Base-by-base conservation (phyloP, 2,113 vertebrate species). In the Proterorhinus semilunaris region DNA sequence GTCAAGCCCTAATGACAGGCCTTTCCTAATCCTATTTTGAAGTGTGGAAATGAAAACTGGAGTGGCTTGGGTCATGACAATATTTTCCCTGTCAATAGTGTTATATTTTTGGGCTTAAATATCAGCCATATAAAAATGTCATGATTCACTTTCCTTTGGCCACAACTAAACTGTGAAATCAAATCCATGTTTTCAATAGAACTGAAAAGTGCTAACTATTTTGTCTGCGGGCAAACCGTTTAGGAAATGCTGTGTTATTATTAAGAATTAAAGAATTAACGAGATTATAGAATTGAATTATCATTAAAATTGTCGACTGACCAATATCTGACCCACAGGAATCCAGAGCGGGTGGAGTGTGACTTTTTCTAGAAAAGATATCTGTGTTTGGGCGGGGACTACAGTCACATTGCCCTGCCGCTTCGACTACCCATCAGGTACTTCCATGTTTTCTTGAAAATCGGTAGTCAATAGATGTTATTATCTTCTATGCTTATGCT, bases 301-400 rank as follows among this genome's bases (percentile, higher is more conserved):
- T 36, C 27, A 36, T 36, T 36, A 36, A 36, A 36, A 0, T 36
- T 36, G 27, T 36, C 27, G 27, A 36, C 49, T 10, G 13, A 44
- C 11, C 47, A 53, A 36, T 71, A 12, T 67, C 59, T 76, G 58
- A 62, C 21, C 55, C 50, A 13, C 74, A 93, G 91, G 85, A 53
- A 77, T 69, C 57, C 80, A 88, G 66, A 82, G 87, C 76, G 83
- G 88, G 81, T 93, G 91, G 91, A 85, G 86, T 49, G 90, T 93
- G 55, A 87, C 86, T 59, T 92, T 93, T 71, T 92, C 93, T 0
- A 81, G 90, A 53, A 89, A 71, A 50, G 88, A 92, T 58, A 90
- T 93, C 69, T 93, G 93, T 65, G 89, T 91, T 75, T 93, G 92
- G 93, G 84, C 89, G 11, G 91, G 93, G 51, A 93, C 91, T 1